Conservation (phyloP, 2,888 invertebrate genomes). For the Vandiemenella viatica region DNA sequence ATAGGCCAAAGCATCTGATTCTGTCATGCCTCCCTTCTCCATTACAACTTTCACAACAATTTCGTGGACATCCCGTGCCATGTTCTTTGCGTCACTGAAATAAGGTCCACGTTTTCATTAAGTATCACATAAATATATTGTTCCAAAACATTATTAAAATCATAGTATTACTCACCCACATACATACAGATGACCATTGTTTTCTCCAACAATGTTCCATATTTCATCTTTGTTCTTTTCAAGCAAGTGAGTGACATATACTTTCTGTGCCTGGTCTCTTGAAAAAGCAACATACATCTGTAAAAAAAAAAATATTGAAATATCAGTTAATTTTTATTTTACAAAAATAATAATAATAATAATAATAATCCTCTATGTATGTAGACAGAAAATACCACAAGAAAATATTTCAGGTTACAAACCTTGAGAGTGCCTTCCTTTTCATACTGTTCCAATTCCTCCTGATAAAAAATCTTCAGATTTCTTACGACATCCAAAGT, state of each 20-base stretch:
- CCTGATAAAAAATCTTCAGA: slow-evolving; percentile 79
- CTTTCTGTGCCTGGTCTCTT: slow-evolving; percentile 67
- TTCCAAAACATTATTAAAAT: too few relatives aligned
- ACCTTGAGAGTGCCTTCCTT: slow-evolving; percentile 52
- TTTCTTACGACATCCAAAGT: slow-evolving; percentile 88
- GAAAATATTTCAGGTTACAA: too few relatives aligned
- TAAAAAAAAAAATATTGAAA: too few relatives aligned
- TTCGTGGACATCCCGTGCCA: slow-evolving; percentile 95
- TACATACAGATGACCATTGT: slow-evolving; percentile 90
- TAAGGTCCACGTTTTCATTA: too few relatives aligned
- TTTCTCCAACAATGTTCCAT: slow-evolving; percentile 75
- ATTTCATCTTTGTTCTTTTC: slow-evolving; percentile 71
- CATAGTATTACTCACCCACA: slow-evolving; percentile 84
- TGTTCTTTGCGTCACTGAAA: slow-evolving; percentile 88
- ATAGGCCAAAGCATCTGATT: slow-evolving; percentile 73
- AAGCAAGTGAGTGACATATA: slow-evolving; percentile 82
- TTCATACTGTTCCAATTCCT: slow-evolving; percentile 71
- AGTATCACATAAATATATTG: too few relatives aligned
- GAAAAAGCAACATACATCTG: slow-evolving; percentile 74
- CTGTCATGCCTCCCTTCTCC: slow-evolving; percentile 73
- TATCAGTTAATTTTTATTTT: too few relatives aligned
- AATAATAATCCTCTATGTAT: background rate
- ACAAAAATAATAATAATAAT: too few relatives aligned
- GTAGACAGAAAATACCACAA: too few relatives aligned
- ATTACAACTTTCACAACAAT: slow-evolving; percentile 69